Base-by-base conservation (phyloP, 2,888 invertebrate genomes). In the Ecliptopera silaceata region DNA sequence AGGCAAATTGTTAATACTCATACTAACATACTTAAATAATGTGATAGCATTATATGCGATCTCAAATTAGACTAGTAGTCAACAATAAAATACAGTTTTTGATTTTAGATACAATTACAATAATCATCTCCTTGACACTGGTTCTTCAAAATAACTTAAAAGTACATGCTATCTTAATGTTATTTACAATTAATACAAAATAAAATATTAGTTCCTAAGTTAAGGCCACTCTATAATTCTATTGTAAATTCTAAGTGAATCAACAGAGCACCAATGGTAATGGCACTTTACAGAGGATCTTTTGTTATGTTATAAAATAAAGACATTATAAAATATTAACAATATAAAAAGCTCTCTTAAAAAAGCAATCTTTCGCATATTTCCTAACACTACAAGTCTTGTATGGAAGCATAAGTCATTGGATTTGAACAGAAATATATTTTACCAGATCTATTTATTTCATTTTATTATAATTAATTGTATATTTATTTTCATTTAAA, bases 21-120 rank as follows among this genome's bases (percentile, higher is more conserved):
- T 74, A 74, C 78, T 78, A 79, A 66, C 59, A 68, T 70, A 75
- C 65, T 70, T 69, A 65, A 65, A 67, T 71, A 68, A 75, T 67
- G 63, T 75, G 77, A 82, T 72, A 77, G 90, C 90, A 90, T 90
- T 82, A 71, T 72, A 90, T 90, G 90, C 89, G 75, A 82, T 80
- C 82, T 81, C 71, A 70, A 54, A 72, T 66, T 75, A 80, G 88
- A 89, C 88, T 87, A 88, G 87, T 80, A 69, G 77, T 82, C 80
- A 81, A 81, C 73, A 71, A 74, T 79, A 80, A 78, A 79, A 79
- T 76, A 81, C 75, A 79, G 74, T 77, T 77, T 82, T 77, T 74
- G 66, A 75, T 75, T 74, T 75, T 68, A 74, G 71, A 71, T 78
- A 76, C 74, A 36, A 13, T 15, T 36, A 80, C 72, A 77, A 70